Evolutionary conservation across 2,113 vertebrate species (phyloP).

Genomic region (Columba janthina): DNA sequence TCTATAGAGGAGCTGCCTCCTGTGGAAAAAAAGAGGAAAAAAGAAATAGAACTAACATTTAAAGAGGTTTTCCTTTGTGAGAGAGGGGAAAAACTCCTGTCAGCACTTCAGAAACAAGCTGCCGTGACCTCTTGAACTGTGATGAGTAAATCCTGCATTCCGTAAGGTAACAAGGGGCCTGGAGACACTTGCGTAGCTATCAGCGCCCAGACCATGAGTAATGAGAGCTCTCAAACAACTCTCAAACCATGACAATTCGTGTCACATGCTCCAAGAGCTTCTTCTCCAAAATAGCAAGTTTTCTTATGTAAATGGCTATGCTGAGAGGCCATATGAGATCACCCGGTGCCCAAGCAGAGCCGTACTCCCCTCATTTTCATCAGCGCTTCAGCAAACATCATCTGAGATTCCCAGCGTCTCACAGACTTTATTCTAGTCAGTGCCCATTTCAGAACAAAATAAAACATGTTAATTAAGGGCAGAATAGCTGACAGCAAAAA

Average conservation of each 20-base stretch:
- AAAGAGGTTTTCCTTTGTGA: neutral
- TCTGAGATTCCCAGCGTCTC: neutral
- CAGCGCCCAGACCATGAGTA: neutral
- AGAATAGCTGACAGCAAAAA: constrained; percentile 22
- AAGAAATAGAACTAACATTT: neutral
- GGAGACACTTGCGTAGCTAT: neutral
- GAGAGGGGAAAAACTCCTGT: neutral
- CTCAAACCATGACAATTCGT: neutral
- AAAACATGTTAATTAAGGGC: neutral
- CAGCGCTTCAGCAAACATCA: neutral
- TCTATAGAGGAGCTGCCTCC: neutral
- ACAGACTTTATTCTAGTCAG: neutral
- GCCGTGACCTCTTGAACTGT: neutral
- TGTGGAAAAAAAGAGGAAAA: neutral
- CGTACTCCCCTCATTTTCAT: neutral
- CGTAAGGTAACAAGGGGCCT: neutral
- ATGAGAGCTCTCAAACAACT: constrained; percentile 22
- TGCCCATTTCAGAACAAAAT: neutral
- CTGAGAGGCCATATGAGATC: neutral
- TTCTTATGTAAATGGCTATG: neutral
- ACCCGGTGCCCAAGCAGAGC: neutral
- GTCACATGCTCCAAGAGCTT: neutral
- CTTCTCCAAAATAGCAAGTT: neutral
- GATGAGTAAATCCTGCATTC: neutral
- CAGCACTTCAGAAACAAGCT: neutral